These are phyloP conservation scores for Rhopalosiphum nymphaeae DNA, from an alignment of 2,888 invertebrate species.

Conservation along the genomic window DNA sequence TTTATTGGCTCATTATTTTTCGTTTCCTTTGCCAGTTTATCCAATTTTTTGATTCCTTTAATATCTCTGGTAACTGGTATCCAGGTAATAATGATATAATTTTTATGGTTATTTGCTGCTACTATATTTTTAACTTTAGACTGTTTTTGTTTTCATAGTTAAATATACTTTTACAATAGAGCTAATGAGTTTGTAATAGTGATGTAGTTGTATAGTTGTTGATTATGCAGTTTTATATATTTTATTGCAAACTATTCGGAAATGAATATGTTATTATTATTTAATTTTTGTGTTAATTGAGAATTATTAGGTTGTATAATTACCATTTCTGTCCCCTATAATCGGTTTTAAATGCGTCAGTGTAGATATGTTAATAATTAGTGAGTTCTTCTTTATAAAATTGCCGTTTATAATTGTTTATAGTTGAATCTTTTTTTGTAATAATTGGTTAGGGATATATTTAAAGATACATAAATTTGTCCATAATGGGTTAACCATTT, in stretches of 20 bases:
- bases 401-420: no score
- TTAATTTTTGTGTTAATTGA: not conserved
- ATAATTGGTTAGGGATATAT: no score
- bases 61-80: accelerated
- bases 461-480: no score
- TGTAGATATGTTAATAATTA: no score
- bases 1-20: not conserved
- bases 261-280: not conserved
- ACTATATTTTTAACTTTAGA: not conserved
- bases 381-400: no score
- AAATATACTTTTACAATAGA: not conserved
- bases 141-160: not conserved
- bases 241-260: not conserved
- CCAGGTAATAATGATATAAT: not conserved
- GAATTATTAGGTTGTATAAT: not conserved
- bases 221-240: not conserved
- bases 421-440: no score
- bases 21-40: not conserved
- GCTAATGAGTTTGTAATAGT: not conserved
- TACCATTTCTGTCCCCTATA: not conserved
- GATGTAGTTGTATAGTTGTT: not conserved
- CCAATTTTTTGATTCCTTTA: not conserved
- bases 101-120: not conserved
- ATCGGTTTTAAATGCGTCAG: no score
- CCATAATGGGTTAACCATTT: no score